A percentile compares a stretch with the other conserved stretches of the same genome.
Evolutionary conservation across 2,888 invertebrate genomes (phyloP).

Genomic region (Baccha elongata): DNA sequence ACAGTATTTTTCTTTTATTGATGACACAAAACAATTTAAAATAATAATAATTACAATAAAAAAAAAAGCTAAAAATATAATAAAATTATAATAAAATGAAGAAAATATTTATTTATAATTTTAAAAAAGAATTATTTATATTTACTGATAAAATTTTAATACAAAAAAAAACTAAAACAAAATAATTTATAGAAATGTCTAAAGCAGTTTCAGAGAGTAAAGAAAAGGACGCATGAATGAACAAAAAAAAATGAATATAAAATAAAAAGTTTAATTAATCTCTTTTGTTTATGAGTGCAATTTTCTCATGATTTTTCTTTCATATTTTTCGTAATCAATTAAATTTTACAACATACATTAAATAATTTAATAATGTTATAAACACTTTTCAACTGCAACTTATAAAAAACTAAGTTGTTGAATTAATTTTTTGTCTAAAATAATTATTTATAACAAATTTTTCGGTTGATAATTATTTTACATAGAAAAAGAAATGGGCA

Average conservation of each 20-base stretch:
- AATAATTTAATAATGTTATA: conserved; percentile 61
- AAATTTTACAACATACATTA: conserved; percentile 65
- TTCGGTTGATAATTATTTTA: conserved; percentile 48
- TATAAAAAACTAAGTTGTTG: conserved; percentile 42
- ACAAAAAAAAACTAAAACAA: conserved; percentile 16
- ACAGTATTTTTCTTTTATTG: conserved; percentile 70
- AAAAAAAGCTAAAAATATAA: conserved; percentile 44
- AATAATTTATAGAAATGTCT: conserved; percentile 22
- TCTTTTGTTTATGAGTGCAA: conserved; percentile 48
- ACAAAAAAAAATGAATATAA: conserved; percentile 29
- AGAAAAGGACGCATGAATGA: neutral
- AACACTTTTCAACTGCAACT: conserved; percentile 58
- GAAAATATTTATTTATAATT: neutral
- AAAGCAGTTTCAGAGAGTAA: conserved; percentile 10
- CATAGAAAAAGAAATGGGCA: conserved; percentile 35
- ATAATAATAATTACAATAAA: too few relatives aligned
- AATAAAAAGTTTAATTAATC: conserved; percentile 41
- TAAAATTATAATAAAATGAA: conserved; percentile 33
- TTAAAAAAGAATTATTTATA: conserved; percentile 31
- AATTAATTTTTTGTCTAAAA: conserved; percentile 18
- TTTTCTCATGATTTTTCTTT: neutral
- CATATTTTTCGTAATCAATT: conserved; percentile 32
- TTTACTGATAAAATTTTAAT: conserved; percentile 28
- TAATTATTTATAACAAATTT: conserved; percentile 64
- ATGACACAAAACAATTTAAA: conserved; percentile 65